phyloP scores from a whole-genome alignment of 1,140 invertebrate genomes.

The Tetramorium alpestre region DNA sequence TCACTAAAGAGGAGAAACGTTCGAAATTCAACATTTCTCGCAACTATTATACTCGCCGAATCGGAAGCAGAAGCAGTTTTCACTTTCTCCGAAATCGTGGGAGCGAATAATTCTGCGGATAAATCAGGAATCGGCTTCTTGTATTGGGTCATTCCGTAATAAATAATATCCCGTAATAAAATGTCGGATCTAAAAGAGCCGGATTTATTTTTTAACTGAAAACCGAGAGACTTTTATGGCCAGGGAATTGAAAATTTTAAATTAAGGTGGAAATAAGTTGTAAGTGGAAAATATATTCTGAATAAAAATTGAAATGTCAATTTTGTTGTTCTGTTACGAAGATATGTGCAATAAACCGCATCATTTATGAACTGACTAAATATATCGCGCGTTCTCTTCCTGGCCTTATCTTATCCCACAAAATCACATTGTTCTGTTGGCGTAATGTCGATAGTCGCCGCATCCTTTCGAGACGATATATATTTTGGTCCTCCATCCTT shows the following conservation, averaged over 20 bases:
- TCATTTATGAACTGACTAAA: no score
- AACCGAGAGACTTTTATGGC: no score
- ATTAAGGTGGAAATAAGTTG: no score
- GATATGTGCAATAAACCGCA: no score
- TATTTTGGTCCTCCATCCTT: background rate
- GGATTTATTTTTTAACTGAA: no score
- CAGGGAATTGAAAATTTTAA: no score
- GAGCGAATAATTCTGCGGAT: background rate
- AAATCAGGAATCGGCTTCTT: background rate
- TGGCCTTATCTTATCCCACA: background rate
- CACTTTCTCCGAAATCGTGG: constrained; percentile 7
- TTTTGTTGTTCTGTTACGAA: no score
- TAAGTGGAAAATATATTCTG: no score
- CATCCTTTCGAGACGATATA: background rate
- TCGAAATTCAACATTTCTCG: background rate
- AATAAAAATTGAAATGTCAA: no score
- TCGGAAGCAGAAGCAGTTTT: background rate
- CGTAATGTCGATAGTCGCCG: background rate
- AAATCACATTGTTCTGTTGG: background rate
- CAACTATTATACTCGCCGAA: background rate
- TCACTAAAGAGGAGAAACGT: background rate
- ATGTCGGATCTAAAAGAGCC: no score
- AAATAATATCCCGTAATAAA: no score
- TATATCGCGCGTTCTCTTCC: background rate
- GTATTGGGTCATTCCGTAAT: no score